Evolutionary conservation across 2,797 vertebrate genomes (phyloP), one percentile per base, ranked within the genome.

Genomic region (Intellagama lesueurii): DNA sequence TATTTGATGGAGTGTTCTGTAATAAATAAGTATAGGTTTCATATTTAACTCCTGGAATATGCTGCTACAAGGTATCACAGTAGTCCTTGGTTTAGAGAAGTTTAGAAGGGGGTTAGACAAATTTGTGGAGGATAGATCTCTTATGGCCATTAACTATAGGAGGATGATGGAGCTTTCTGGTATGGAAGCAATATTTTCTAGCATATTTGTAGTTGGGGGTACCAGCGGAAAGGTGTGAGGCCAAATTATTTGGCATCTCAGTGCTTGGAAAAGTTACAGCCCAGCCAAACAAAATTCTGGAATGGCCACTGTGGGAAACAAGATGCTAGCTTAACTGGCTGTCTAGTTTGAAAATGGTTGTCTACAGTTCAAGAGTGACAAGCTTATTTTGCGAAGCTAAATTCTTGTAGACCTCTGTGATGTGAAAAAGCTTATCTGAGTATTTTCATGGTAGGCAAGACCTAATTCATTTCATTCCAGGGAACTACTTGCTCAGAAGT

Each of bases 401-500:
- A 88, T 76, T n/a, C 83, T 76, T 91, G 11, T 14, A 0, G 69
- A 0, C 90, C 60, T 40, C 5, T 85, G 68, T 72, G 16, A 66
- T 26, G 5, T 44, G 70, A 91, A 83, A 81, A 32, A 88, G 64
- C 64, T 92, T 83, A 44, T 88, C 30, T 14, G 83, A 81, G 88
- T 56, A 14, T 92, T 92, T 75, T 30, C 77, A 19, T 56, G 69
- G 84, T 87, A 88, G 52, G 40, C 91, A 82, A 91, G 60, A 91
- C 70, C 40, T 91, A 83, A 94, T 93, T 93, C 93, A 92, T 92
- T 73, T 88, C 76, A 91, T 90, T 83, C 44, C 75, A 92, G 91
- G 88, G 93, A 94, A 81, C 83, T 91, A 88, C 81, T 80, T 91
- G 89, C 86, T 90, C 68, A 88, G 83, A 92, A 94, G 91, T 95